Evolutionary conservation across 1,140 invertebrate species (phyloP).

Genomic region (Drosophila tsacasi): DNA sequence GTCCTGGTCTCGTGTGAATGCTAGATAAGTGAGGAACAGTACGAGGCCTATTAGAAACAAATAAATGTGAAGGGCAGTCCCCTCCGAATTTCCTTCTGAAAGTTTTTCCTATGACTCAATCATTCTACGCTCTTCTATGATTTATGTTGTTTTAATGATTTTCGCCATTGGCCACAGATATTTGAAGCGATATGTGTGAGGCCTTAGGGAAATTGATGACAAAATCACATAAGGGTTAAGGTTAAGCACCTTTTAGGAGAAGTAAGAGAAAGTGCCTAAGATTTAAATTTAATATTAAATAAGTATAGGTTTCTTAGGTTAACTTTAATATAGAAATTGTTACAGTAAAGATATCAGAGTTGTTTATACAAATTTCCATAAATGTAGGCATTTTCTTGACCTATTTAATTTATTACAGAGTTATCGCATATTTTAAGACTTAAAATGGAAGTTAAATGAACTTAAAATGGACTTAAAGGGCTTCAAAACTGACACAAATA

Average conservation of each 20-base stretch:
- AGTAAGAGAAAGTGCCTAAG: not conserved
- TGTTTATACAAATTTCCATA: not conserved
- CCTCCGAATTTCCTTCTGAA: too few relatives aligned
- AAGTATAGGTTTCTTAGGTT: not conserved
- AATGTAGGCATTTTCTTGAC: not conserved
- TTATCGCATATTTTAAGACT: not conserved
- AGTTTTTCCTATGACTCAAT: slow-evolving; percentile 15
- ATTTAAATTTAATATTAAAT: not conserved
- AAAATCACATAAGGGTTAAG: not conserved
- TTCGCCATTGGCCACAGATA: slow-evolving; percentile 4
- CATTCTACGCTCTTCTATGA: slow-evolving; percentile 3
- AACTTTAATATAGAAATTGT: not conserved
- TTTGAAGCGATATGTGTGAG: not conserved
- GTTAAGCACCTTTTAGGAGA: not conserved
- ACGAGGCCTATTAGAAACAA: slow-evolving; percentile 29
- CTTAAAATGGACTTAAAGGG: not conserved
- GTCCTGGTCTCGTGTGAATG: slow-evolving; percentile 3
- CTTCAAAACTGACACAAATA: not conserved
- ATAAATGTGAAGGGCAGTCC: slow-evolving; percentile 1
- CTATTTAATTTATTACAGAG: too few relatives aligned
- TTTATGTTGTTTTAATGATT: slow-evolving; percentile 34
- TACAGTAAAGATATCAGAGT: not conserved
- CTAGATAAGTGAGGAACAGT: slow-evolving; percentile 14
- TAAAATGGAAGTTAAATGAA: too few relatives aligned
- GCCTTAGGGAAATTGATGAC: not conserved